Conservation (phyloP, 1,140 invertebrate genomes). For the Sminthurides bifidus region DNA sequence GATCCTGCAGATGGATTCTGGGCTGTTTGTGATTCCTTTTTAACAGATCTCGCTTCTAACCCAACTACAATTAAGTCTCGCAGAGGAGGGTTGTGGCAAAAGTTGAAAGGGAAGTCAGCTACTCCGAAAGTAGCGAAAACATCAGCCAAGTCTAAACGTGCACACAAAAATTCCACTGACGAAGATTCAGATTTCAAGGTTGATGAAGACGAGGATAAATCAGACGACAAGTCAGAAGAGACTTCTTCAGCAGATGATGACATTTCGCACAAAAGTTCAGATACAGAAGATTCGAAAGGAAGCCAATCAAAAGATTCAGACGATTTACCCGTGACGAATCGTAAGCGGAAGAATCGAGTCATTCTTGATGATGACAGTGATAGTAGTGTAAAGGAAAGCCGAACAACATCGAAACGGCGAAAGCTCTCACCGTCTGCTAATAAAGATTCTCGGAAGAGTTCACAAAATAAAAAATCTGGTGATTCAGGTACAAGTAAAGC, state of each 20-base stretch:
- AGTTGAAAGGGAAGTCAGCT: slow-evolving; percentile 19
- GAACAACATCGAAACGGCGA: neutral
- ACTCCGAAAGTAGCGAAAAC: neutral
- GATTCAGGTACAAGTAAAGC: slow-evolving; percentile 1
- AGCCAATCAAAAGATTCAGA: no score
- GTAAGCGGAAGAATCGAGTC: slow-evolving; percentile 11
- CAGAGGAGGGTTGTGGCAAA: slow-evolving; percentile 28
- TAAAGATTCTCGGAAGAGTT: neutral
- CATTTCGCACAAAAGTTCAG: no score
- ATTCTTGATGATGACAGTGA: slow-evolving; percentile 4
- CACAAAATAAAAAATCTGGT: neutral
- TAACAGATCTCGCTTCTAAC: slow-evolving; percentile 27
- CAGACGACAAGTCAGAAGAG: slow-evolving; percentile 15
- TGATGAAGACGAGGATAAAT: slow-evolving; percentile 25
- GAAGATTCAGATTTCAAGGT: slow-evolving; percentile 29
- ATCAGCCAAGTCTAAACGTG: slow-evolving; percentile 10
- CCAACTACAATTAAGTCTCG: slow-evolving; percentile 26
- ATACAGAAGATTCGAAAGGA: no score
- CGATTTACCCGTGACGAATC: slow-evolving; percentile 14
- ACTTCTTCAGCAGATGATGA: neutral
- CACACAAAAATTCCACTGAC: slow-evolving; percentile 22
- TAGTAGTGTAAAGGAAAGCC: neutral
- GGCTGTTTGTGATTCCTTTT: slow-evolving; percentile 30
- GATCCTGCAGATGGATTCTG: slow-evolving; percentile 31
- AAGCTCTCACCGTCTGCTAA: neutral